phyloP scores from a whole-genome alignment of 2,113 vertebrate species.

The Nematolebias whitei region DNA sequence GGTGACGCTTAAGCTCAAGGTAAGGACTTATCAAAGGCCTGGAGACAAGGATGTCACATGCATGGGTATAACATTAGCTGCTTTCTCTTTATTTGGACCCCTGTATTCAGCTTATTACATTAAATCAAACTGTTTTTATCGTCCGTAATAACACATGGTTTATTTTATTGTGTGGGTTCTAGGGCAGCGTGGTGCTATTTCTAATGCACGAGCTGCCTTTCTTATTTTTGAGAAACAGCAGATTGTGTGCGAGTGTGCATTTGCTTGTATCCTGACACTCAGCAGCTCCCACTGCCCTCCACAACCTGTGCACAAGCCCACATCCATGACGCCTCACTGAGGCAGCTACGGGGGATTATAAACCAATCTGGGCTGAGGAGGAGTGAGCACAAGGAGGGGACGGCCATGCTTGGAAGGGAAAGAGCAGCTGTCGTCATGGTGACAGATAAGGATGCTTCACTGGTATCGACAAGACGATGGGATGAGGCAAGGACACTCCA shows the following conservation, averaged over 20 bases:
- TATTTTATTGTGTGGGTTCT: not conserved
- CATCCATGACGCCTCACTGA: slow-evolving; percentile 37
- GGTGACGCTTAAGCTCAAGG: slow-evolving; percentile 62
- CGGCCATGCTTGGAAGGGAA: slow-evolving; percentile 47
- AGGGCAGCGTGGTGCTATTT: not conserved
- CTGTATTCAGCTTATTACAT: slow-evolving; percentile 9
- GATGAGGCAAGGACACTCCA: slow-evolving; percentile 63
- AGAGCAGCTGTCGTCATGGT: slow-evolving; percentile 63
- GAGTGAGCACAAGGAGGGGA: slow-evolving; percentile 51
- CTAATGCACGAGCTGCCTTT: slow-evolving; percentile 26
- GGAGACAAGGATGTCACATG: slow-evolving; percentile 39
- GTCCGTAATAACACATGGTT: not conserved
- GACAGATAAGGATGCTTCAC: slow-evolving; percentile 73
- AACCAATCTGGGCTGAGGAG: slow-evolving; percentile 60
- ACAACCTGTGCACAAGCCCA: slow-evolving; percentile 53
- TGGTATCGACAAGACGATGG: slow-evolving; percentile 64
- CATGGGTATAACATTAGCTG: slow-evolving; percentile 31
- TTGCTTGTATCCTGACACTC: slow-evolving; percentile 41
- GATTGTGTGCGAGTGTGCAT: slow-evolving; percentile 12
- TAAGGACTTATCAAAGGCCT: slow-evolving; percentile 51
- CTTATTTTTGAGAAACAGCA: slow-evolving; percentile 29
- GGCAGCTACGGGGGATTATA: slow-evolving; percentile 47
- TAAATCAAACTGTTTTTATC: slow-evolving; percentile 24
- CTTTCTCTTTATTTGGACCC: slow-evolving; percentile 12
- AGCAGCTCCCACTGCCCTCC: slow-evolving; percentile 53